phyloP scores from a whole-genome alignment of 2,797 vertebrate genomes.

The Gymnoscopelus microlampas region DNA sequence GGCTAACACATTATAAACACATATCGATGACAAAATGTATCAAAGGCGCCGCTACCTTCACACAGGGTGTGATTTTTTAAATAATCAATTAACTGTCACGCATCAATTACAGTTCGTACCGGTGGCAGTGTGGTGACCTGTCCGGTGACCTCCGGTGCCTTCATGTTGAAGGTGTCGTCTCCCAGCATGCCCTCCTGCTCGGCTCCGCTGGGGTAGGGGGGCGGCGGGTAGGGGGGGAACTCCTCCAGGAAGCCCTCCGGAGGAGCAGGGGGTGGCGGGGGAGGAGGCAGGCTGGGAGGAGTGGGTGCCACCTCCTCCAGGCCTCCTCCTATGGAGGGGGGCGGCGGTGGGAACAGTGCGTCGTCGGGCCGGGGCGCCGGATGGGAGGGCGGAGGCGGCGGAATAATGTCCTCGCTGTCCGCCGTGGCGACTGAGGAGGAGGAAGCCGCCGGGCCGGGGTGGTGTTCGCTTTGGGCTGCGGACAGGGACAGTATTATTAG shows the following conservation, averaged over 20 bases:
- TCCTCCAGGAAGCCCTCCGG: conserved; percentile 91
- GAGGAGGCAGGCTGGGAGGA: conserved; percentile 55
- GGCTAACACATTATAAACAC: too few relatives aligned
- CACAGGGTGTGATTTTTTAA: too few relatives aligned
- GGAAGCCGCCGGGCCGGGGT: neutral
- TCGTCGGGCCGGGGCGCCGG: conserved; percentile 83
- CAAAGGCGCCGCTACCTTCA: too few relatives aligned
- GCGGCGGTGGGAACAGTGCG: conserved; percentile 67
- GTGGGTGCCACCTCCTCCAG: conserved; percentile 61
- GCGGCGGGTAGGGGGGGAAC: conserved; percentile 94
- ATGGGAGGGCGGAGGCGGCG: conserved; percentile 73
- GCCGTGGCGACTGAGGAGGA: neutral
- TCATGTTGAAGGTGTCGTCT: conserved; percentile 89
- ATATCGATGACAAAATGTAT: too few relatives aligned
- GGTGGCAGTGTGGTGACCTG: conserved; percentile 91
- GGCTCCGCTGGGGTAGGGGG: conserved; percentile 91
- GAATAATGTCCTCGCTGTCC: conserved; percentile 72
- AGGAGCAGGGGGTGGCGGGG: conserved; percentile 52
- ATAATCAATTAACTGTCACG: too few relatives aligned
- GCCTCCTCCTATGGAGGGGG: conserved; percentile 55
- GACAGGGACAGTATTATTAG: conserved; percentile 5
- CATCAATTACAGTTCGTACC: conserved; percentile 83
- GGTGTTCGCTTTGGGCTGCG: too few relatives aligned
- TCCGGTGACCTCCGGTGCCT: conserved; percentile 93
- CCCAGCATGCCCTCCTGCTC: conserved; percentile 86